A percentile compares a stretch with the other conserved stretches of the same genome.
Conservation (phyloP, 2,888 invertebrate genomes). For the Lottia scabra region DNA sequence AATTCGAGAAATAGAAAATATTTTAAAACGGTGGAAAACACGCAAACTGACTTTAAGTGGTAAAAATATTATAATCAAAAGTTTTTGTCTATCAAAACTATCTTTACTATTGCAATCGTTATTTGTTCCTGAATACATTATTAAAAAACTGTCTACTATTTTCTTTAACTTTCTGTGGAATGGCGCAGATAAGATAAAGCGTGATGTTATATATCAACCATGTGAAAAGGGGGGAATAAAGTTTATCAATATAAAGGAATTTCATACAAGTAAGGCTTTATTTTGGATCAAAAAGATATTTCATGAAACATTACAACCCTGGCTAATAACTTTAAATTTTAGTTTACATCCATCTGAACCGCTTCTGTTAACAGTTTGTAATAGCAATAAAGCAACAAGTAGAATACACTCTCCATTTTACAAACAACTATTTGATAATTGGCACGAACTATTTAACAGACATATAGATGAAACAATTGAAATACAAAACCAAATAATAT, state of each 20-base stretch:
- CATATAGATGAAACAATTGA: background rate
- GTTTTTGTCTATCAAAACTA: background rate
- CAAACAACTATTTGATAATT: background rate
- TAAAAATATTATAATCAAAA: background rate
- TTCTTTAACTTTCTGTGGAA: background rate
- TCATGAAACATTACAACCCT: too few relatives aligned
- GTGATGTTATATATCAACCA: background rate
- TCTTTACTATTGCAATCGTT: background rate
- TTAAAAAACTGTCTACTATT: background rate
- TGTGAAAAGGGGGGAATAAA: background rate
- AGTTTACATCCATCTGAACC: too few relatives aligned
- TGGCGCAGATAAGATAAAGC: background rate
- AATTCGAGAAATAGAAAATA: background rate
- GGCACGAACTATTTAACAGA: background rate
- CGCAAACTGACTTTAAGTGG: background rate
- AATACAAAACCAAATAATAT: background rate
- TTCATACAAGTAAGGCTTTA: background rate
- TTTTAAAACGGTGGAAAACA: background rate
- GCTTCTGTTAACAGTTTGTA: too few relatives aligned
- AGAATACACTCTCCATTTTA: background rate
- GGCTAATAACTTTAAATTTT: too few relatives aligned
- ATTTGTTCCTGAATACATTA: background rate
- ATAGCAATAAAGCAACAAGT: background rate
- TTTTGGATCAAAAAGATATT: background rate
- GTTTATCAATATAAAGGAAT: background rate